Base-by-base conservation (phyloP, 2,888 invertebrate species). In the Elysia crispata region DNA sequence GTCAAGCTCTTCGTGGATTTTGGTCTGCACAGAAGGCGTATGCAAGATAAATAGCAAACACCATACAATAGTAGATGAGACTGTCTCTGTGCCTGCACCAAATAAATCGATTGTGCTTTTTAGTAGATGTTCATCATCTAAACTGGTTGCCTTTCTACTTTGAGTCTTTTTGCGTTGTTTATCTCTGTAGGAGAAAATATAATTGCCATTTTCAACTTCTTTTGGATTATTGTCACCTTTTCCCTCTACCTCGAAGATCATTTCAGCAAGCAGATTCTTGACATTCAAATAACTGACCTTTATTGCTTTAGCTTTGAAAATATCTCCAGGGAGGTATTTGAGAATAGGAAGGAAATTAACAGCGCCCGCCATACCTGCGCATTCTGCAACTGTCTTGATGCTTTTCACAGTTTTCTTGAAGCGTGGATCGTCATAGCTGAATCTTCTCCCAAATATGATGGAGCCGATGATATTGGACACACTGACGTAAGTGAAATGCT, bases 1-100 rank as follows among this genome's bases (percentile, higher is more conserved):
- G 69, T 83, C 81, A n/a, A 87, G 82, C 28, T 86, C 84, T 50
- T 62, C 64, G 49, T 82, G 76, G 41, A 83, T 76, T 54, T 79
- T 85, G 25, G 76, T 64, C 64, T 85, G 85, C 1, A 85, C 94
- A 18, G 96, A 94, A 57, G 95, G 95, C 89, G 97, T 94, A 69
- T 95, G 94, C 11, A 96, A 96, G 89, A 97, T 94, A 87, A 96
- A 93, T 83, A 95, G 95, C 3, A 97, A 93, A 81, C 95, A 95
- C 94, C 97, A 97, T 89, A 96, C 96, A 83, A 97, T 95, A 0
- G 96, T 96, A n/a, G 97, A 95, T n/a, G 95, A 95, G 0, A 95
- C 95, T 1, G 96, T 96, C 87, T 96, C 96, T 89, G 85, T 85
- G 23, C 87, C 88, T 20, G 88, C 87, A 13, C 81, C 77, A 69